Percentiles rank a stretch among this genome's conserved stretches.
phyloP scores from a whole-genome alignment of 1,140 invertebrate species.

The Catajapyx aquilonaris region DNA sequence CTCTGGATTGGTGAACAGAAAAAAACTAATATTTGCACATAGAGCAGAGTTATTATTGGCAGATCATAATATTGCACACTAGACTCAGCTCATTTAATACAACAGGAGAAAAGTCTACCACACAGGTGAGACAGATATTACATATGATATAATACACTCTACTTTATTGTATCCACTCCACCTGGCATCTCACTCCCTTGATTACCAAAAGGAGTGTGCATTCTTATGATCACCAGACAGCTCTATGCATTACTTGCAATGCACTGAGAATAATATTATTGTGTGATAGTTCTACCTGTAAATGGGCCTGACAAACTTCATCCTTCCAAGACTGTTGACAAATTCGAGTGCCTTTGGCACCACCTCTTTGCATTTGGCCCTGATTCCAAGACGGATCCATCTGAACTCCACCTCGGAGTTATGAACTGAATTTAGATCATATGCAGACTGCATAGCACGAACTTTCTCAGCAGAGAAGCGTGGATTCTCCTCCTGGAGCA shows the following conservation, averaged over 20 bases:
- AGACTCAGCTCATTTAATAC: too few relatives aligned
- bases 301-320: slow-evolving; percentile 75
- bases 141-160: too few relatives aligned
- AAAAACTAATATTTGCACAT: too few relatives aligned
- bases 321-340: slow-evolving; percentile 60
- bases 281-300: slow-evolving; percentile 29
- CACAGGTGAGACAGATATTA: too few relatives aligned
- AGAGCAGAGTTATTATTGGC: too few relatives aligned
- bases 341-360: slow-evolving; percentile 45
- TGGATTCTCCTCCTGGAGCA: slow-evolving; percentile 32
- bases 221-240: not conserved
- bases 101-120: too few relatives aligned
- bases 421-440: slow-evolving; percentile 37
- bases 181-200: too few relatives aligned
- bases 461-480: slow-evolving; percentile 33
- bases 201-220: too few relatives aligned
- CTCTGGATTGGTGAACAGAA: too few relatives aligned
- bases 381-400: slow-evolving; percentile 58
- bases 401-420: slow-evolving; percentile 58
- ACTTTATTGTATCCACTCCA: too few relatives aligned
- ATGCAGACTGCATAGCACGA: slow-evolving; percentile 36
- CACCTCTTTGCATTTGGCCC: slow-evolving; percentile 39
- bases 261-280: slow-evolving; percentile 11
- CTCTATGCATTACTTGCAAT: slow-evolving; percentile 1
- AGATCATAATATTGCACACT: too few relatives aligned